phyloP scores from a whole-genome alignment of 2,797 vertebrate species.

The Lophotriccus pileatus region DNA sequence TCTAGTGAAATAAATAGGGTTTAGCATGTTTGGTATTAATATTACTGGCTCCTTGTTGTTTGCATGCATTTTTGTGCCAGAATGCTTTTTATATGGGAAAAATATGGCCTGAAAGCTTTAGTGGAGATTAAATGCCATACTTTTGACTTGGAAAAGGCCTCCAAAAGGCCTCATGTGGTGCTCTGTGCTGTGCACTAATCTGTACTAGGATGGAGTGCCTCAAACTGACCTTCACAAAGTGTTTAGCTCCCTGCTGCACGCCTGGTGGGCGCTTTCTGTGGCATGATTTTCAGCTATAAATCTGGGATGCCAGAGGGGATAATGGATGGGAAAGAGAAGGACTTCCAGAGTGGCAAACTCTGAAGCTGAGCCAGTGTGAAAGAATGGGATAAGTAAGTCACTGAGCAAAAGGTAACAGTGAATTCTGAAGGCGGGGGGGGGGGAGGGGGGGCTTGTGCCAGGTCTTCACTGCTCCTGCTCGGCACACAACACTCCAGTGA shows the following conservation, averaged over 20 bases:
- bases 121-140: background rate
- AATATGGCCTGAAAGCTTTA: slow-evolving; percentile 26
- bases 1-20: slow-evolving; percentile 36
- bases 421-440: background rate
- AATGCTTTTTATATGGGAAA: slow-evolving; percentile 32
- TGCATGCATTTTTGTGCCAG: slow-evolving; percentile 43
- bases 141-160: background rate
- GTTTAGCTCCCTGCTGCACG: background rate
- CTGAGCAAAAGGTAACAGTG: background rate
- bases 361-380: background rate
- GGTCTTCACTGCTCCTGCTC: background rate
- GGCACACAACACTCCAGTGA: background rate
- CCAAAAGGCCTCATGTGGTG: background rate
- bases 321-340: background rate
- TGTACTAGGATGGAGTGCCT: background rate
- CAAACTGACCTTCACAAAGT: background rate
- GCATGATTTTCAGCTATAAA: background rate
- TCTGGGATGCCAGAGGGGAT: background rate
- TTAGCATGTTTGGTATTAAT: slow-evolving; percentile 53
- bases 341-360: background rate
- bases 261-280: background rate
- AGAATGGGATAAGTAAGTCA: background rate
- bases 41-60: slow-evolving; percentile 49
- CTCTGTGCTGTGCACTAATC: background rate
- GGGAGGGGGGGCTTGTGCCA: background rate